phyloP scores from a whole-genome alignment of 2,797 vertebrate species.

The Percopsis omiscomaycus region DNA sequence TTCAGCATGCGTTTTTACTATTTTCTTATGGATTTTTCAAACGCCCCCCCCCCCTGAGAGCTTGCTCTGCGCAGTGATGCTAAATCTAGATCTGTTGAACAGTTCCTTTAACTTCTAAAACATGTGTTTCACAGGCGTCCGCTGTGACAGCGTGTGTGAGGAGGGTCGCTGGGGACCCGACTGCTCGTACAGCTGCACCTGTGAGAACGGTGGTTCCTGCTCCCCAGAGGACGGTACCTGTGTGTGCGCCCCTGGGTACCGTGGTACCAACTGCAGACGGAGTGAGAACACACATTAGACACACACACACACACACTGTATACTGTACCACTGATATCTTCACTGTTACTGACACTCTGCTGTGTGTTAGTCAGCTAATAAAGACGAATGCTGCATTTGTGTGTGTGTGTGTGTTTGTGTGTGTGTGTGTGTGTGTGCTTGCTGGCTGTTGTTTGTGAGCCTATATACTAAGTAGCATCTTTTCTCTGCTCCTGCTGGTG shows the following conservation, averaged over 20 bases:
- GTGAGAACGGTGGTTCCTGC: constrained; percentile 95
- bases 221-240: constrained; percentile 93
- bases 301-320: neutral
- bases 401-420: neutral
- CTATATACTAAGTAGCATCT: neutral
- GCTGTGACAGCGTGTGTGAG: constrained; percentile 89
- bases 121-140: constrained; percentile 81
- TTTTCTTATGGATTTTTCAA: no score
- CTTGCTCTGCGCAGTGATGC: no score
- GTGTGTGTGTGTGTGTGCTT: neutral
- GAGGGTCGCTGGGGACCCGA: constrained; percentile 96
- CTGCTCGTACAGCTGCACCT: constrained; percentile 94
- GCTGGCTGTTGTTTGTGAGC: no score
- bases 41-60: no score
- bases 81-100: no score
- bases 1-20: no score
- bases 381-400: neutral
- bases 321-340: no score
- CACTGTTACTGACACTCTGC: no score
- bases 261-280: constrained; percentile 94
- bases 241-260: constrained; percentile 92
- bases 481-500: constrained; percentile 3
- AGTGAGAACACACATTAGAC: constrained; percentile 77
- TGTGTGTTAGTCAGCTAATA: neutral
- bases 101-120: neutral